These are phyloP conservation scores for Chrysogorgia sp. DNA, from an alignment of 92 coral and sea anemone genomes.

Conservation along the genomic window DNA sequence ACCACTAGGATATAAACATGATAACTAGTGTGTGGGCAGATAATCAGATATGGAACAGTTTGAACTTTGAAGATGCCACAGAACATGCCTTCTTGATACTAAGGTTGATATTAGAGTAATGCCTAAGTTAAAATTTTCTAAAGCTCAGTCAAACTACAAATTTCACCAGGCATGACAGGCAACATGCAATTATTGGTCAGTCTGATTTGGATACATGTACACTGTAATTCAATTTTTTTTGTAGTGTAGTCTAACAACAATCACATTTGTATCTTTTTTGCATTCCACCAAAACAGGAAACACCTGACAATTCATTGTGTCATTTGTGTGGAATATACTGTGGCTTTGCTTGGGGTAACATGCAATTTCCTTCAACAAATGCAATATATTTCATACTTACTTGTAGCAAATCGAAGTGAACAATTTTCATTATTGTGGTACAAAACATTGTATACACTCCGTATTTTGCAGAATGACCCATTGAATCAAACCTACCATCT, in stretches of 20 bases:
- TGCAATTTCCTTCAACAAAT: slow-evolving; percentile 5
- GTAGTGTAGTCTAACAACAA: slow-evolving; percentile 10
- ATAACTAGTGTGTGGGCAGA: slow-evolving; percentile 18
- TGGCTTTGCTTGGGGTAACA: background rate
- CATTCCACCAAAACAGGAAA: slow-evolving; percentile 25
- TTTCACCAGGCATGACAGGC: slow-evolving; percentile 20
- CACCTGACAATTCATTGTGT: slow-evolving; percentile 11
- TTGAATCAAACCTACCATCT: slow-evolving; percentile 40
- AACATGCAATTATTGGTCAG: slow-evolving; percentile 3
- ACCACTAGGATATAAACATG: no score
- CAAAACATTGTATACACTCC: no score
- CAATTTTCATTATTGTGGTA: background rate
- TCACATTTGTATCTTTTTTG: slow-evolving; percentile 11
- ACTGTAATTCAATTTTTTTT: background rate
- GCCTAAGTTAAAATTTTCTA: slow-evolving; percentile 3
- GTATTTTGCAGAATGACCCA: no score
- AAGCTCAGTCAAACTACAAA: slow-evolving; percentile 14
- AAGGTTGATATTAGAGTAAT: background rate
- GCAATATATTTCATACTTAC: no score
- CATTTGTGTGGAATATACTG: background rate
- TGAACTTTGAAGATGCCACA: background rate
- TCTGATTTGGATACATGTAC: slow-evolving; percentile 22
- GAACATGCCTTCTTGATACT: slow-evolving; percentile 4
- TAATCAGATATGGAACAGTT: slow-evolving; percentile 14
- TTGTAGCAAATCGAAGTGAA: background rate